These are phyloP conservation scores for Bufotes viridis DNA, from an alignment of 2,797 vertebrate genomes.

Conservation along the genomic window DNA sequence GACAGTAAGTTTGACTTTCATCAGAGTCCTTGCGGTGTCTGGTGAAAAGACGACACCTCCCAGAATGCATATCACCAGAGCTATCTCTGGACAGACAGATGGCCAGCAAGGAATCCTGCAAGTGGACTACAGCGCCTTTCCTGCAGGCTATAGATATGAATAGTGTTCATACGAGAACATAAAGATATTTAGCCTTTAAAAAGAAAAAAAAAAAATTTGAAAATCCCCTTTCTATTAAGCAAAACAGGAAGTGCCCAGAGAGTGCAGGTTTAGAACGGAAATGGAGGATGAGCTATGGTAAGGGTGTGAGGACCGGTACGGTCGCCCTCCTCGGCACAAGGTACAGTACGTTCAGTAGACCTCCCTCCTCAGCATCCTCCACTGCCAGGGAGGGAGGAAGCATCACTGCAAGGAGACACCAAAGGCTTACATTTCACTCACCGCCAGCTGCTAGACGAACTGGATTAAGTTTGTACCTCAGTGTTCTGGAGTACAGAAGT, in stretches of 20 bases:
- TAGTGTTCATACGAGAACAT: background rate
- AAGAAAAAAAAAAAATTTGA: background rate
- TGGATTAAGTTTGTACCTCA: too few species aligned
- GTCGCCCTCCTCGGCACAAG: background rate
- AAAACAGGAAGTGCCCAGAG: background rate
- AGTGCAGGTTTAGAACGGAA: background rate
- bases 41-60: too few species aligned
- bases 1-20: too few species aligned
- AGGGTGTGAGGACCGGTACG: background rate
- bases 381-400: constrained; percentile 1
- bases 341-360: constrained; percentile 4
- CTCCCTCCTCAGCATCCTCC: constrained; percentile 51
- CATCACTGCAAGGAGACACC: constrained; percentile 57
- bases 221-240: background rate
- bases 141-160: background rate
- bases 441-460: background rate
- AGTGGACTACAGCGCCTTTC: background rate
- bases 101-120: too few species aligned
- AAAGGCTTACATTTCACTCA: constrained; percentile 39
- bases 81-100: too few species aligned
- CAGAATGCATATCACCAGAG: too few species aligned
- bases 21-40: too few species aligned
- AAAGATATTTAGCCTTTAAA: background rate
- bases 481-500: too few species aligned
- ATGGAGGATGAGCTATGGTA: background rate